phyloP scores from a whole-genome alignment of 30 jellyfish, hydroid and myxozoan genomes.

The Aurelia aurita region DNA sequence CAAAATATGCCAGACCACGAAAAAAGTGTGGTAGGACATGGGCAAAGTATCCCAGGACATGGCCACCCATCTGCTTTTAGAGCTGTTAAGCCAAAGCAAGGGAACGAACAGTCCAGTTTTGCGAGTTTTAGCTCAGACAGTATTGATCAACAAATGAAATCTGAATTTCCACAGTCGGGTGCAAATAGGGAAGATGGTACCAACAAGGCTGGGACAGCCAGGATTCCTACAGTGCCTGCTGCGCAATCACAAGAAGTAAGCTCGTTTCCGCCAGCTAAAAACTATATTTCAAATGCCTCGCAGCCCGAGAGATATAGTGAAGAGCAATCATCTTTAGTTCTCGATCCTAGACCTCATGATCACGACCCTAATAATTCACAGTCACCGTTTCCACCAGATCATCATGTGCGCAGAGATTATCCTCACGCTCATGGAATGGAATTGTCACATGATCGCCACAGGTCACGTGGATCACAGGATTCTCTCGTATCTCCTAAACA shows the following conservation, averaged over 20 bases:
- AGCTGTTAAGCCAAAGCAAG: conserved; percentile 19
- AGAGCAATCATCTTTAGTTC: conserved; percentile 36
- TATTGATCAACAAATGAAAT: background rate
- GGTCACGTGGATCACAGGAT: conserved; percentile 8
- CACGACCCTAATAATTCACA: background rate
- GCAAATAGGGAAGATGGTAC: background rate
- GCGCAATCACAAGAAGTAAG: background rate
- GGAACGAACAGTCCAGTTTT: background rate
- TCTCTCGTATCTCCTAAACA: background rate
- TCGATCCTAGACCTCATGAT: conserved; percentile 43
- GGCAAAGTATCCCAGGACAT: background rate
- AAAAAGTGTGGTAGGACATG: too few relatives aligned
- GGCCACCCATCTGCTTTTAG: conserved; percentile 41
- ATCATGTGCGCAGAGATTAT: conserved; percentile 51
- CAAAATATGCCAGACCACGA: too few relatives aligned
- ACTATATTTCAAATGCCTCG: background rate
- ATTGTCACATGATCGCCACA: conserved; percentile 11
- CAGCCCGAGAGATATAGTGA: conserved; percentile 29
- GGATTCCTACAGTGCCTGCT: background rate
- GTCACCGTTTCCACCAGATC: conserved; percentile 5
- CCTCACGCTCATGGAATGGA: conserved; percentile 21
- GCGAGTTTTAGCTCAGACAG: background rate
- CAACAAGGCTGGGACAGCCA: background rate
- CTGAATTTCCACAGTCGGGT: background rate
- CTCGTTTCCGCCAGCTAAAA: background rate